Conservation (phyloP, 1,140 invertebrate genomes). For the Listronotus bonariensis region DNA sequence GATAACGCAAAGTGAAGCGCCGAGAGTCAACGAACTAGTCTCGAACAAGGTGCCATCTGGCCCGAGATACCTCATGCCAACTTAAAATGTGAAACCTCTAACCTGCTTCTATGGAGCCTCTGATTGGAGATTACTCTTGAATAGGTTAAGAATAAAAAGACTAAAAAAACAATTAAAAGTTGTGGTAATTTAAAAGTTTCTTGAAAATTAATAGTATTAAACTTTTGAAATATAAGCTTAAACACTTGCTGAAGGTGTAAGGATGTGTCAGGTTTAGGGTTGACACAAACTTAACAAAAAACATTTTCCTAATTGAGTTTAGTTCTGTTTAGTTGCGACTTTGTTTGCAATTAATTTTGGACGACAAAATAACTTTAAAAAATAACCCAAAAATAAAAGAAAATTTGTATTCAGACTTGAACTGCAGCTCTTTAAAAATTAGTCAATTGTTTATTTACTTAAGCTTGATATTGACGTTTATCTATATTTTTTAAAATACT, state of each 20-base stretch:
- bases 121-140: slow-evolving; percentile 15
- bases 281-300: background rate
- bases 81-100: slow-evolving; percentile 52
- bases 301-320: too few species aligned
- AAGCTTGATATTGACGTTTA: too few species aligned
- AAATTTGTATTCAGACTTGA: too few species aligned
- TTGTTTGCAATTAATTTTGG: too few species aligned
- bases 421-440: too few species aligned
- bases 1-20: slow-evolving; percentile 45
- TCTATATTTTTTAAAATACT: too few species aligned
- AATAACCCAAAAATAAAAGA: too few species aligned
- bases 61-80: slow-evolving; percentile 47
- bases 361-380: too few species aligned
- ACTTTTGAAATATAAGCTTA: slow-evolving; percentile 15
- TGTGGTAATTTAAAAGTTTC: background rate
- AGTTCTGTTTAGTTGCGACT: too few species aligned
- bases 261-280: too few species aligned
- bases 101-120: slow-evolving; percentile 9
- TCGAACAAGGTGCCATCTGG: slow-evolving; percentile 42
- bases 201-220: slow-evolving; percentile 1
- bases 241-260: too few species aligned
- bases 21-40: slow-evolving; percentile 55
- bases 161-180: slow-evolving; percentile 14
- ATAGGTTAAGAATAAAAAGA: background rate
- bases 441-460: too few species aligned